These are phyloP conservation scores for Pristiophorus japonicus DNA, from an alignment of 2,113 vertebrate species.

Conservation along the genomic window DNA sequence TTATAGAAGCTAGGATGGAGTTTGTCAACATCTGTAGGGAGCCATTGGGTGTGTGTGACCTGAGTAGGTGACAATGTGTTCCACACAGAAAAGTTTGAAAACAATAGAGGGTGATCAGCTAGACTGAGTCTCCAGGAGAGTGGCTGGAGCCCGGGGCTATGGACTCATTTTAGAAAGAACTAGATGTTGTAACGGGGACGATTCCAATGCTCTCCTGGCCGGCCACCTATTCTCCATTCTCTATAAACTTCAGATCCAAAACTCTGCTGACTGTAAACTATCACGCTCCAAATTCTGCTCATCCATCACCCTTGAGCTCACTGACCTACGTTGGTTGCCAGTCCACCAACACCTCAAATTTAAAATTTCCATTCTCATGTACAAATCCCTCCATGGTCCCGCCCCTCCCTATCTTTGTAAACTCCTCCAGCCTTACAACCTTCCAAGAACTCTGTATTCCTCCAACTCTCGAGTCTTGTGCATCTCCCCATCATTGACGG, in stretches of 20 bases:
- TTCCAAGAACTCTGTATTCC: neutral
- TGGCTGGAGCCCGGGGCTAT: neutral
- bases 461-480: neutral
- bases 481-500: neutral
- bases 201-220: neutral
- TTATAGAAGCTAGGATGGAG: no score
- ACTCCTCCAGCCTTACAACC: neutral
- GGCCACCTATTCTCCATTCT: no score
- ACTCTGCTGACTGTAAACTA: neutral
- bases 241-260: neutral
- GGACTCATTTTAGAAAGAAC: neutral
- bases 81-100: neutral
- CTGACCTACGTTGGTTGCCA: neutral
- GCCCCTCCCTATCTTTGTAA: neutral
- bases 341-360: neutral
- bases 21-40: no score
- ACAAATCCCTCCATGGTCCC: neutral
- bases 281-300: neutral
- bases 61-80: neutral
- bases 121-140: neutral
- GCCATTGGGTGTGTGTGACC: no score
- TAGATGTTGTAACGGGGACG: neutral
- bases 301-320: neutral
- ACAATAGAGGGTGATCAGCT: neutral
- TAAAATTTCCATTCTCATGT: neutral